phyloP scores from a whole-genome alignment of 2,888 invertebrate genomes.

The Deilephila porcellus region DNA sequence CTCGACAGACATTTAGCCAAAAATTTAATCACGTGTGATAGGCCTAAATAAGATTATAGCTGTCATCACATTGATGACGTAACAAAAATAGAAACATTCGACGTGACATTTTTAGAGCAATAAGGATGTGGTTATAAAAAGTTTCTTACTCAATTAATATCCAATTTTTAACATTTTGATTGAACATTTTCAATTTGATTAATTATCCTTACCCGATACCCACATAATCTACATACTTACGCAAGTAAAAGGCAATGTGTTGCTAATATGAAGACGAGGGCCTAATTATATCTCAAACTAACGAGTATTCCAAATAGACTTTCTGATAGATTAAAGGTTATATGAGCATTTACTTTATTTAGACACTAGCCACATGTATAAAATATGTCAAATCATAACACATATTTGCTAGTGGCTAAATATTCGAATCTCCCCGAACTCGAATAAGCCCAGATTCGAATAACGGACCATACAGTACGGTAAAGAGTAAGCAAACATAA shows the following conservation, averaged over 20 bases:
- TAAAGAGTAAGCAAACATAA: no score
- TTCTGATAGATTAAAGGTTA: background rate
- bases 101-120: background rate
- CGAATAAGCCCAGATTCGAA: no score
- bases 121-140: background rate
- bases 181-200: constrained; percentile 29
- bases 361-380: background rate
- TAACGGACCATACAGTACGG: no score
- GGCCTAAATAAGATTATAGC: no score
- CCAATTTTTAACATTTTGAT: constrained; percentile 28
- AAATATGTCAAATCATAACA: background rate
- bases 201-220: constrained; percentile 2
- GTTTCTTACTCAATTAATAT: background rate
- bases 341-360: background rate
- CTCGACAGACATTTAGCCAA: no score
- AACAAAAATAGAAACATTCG: background rate
- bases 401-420: background rate
- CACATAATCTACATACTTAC: constrained; percentile 10
- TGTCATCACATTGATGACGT: background rate
- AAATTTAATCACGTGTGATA: no score
- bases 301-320: constrained; percentile 12
- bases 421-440: no score
- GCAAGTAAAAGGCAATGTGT: constrained; percentile 18
- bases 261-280: background rate
- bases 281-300: background rate